Evolutionary conservation across 2,113 vertebrate genomes (phyloP).

Genomic region (Poeciliopsis occidentalis): DNA sequence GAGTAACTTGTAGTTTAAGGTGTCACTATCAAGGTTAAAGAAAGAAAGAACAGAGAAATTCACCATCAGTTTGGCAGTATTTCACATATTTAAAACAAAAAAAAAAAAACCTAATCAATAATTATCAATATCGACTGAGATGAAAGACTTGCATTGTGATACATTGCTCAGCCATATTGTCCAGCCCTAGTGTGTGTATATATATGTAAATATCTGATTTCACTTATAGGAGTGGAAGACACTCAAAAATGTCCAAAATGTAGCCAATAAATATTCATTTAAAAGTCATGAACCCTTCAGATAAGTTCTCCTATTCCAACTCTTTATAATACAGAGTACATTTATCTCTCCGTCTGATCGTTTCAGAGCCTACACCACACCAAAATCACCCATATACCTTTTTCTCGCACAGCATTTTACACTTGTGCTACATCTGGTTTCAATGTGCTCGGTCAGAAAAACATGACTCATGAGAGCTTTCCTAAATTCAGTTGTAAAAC

Average conservation of each 20-base stretch:
- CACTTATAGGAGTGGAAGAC: background rate
- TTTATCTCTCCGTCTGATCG: constrained; percentile 51
- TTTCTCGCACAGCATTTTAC: constrained; percentile 26
- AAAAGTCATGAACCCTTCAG: background rate
- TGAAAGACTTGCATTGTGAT: too few species aligned
- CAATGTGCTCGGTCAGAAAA: constrained; percentile 46
- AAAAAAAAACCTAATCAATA: too few species aligned
- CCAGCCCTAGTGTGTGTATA: background rate
- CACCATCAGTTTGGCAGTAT: background rate
- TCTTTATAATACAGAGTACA: background rate
- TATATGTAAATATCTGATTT: background rate
- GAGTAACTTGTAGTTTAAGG: too few species aligned
- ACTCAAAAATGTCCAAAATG: background rate
- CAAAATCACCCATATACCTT: constrained; percentile 46
- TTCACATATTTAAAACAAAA: too few species aligned
- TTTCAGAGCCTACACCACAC: constrained; percentile 54
- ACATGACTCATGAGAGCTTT: constrained; percentile 27
- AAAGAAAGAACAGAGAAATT: too few species aligned
- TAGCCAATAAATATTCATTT: background rate
- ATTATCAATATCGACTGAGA: too few species aligned
- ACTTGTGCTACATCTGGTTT: constrained; percentile 68
- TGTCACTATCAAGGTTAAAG: too few species aligned
- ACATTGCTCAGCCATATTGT: too few species aligned
- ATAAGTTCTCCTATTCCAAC: background rate
- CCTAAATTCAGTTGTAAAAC: constrained; percentile 43